These are phyloP conservation scores for Morpho helenor DNA, from an alignment of 2,888 invertebrate species.

Conservation along the genomic window DNA sequence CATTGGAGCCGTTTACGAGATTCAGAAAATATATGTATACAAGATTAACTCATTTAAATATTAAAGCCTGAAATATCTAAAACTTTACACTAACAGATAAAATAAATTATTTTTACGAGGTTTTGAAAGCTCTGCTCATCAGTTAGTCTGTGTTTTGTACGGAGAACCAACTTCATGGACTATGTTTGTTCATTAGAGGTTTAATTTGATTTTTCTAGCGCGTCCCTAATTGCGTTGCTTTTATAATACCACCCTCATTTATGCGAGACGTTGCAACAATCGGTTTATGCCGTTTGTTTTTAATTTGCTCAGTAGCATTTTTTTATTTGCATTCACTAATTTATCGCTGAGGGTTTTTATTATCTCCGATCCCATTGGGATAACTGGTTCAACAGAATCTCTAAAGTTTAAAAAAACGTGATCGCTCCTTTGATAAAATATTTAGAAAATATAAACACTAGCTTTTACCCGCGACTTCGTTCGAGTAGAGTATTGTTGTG, in stretches of 20 bases:
- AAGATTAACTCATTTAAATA: too few species aligned
- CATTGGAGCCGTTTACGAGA: too few species aligned
- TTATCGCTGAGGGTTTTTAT: conserved; percentile 1
- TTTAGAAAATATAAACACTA: too few species aligned
- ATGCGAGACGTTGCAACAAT: conserved; percentile 46
- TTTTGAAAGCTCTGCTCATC: neutral
- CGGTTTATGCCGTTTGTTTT: conserved; percentile 44
- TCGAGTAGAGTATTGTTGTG: too few species aligned
- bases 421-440: too few species aligned
- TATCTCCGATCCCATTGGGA: neutral
- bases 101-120: too few species aligned
- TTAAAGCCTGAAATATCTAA: too few species aligned
- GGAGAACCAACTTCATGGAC: conserved; percentile 44
- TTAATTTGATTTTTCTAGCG: conserved; percentile 75
- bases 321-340: conserved; percentile 21
- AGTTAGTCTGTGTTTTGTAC: conserved; percentile 40
- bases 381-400: too few species aligned
- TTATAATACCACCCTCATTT: conserved; percentile 64
- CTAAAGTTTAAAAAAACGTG: too few species aligned
- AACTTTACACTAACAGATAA: too few species aligned
- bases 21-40: too few species aligned
- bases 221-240: conserved; percentile 63
- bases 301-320: conserved; percentile 16
- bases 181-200: conserved; percentile 72
- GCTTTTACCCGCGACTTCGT: too few species aligned